Conservation (phyloP, 2,888 invertebrate species). For the Agrochola macilenta region DNA sequence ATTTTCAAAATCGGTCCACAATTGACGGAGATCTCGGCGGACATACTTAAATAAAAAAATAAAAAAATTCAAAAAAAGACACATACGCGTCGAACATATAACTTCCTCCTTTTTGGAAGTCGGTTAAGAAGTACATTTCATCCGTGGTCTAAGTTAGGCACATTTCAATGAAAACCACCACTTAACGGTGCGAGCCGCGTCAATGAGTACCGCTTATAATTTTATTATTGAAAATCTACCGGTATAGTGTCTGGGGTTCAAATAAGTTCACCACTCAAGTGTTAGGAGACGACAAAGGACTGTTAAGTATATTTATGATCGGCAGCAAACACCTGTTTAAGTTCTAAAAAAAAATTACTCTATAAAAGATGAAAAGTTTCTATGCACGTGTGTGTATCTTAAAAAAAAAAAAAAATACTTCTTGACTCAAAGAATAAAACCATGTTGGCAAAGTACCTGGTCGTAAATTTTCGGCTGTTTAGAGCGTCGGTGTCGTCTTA, state of each 20-base stretch:
- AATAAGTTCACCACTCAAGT: background rate
- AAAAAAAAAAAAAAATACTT: too few species aligned
- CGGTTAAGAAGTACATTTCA: too few species aligned
- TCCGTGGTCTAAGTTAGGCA: background rate
- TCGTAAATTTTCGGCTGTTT: too few species aligned
- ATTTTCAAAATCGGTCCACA: too few species aligned
- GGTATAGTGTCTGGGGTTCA: background rate
- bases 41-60: too few species aligned
- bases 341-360: background rate
- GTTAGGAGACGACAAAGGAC: background rate
- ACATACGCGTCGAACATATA: too few species aligned
- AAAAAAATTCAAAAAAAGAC: too few species aligned
- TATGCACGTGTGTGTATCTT: background rate
- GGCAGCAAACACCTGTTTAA: background rate
- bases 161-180: background rate
- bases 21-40: too few species aligned
- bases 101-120: too few species aligned
- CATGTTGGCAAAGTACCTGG: background rate
- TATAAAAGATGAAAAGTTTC: background rate
- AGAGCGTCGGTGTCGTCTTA: too few species aligned
- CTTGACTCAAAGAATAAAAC: background rate
- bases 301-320: background rate
- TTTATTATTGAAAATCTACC: background rate
- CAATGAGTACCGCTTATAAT: slow-evolving; percentile 10
- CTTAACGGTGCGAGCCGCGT: slow-evolving; percentile 3